phyloP scores from a whole-genome alignment of 2,797 vertebrate genomes.

The Ctenosaura bakeri region DNA sequence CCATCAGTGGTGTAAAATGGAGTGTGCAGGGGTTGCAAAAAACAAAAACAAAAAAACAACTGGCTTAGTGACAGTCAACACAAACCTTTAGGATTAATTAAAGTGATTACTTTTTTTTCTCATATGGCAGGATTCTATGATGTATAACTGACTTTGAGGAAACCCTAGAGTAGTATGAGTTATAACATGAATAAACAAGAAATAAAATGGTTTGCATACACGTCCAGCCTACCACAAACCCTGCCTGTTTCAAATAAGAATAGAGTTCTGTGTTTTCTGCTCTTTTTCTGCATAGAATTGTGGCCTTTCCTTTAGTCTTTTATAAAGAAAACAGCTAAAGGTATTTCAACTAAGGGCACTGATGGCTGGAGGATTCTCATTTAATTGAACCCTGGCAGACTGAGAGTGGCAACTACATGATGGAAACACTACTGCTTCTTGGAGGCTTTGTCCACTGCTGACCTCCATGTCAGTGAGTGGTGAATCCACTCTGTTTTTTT shows the following conservation, averaged over 20 bases:
- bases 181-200: slow-evolving; percentile 17
- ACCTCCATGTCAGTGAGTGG: too few species aligned
- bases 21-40: background rate
- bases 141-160: background rate
- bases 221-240: background rate
- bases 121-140: slow-evolving; percentile 6
- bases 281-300: background rate
- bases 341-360: too few species aligned
- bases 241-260: background rate
- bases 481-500: too few species aligned
- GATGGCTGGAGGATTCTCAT: too few species aligned
- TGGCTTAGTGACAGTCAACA: background rate
- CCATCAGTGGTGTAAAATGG: background rate
- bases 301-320: too few species aligned
- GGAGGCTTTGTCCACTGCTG: background rate
- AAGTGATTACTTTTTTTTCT: background rate
- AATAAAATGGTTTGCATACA: background rate
- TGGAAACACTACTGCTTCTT: background rate
- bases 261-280: background rate
- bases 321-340: too few species aligned
- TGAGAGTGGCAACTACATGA: background rate
- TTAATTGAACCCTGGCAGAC: too few species aligned
- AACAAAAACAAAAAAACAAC: background rate
- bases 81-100: background rate
- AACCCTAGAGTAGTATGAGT: background rate